Evolutionary conservation across 2,888 invertebrate species (phyloP), one percentile per base, ranked within the genome.

Genomic region (Resseliella maxima): DNA sequence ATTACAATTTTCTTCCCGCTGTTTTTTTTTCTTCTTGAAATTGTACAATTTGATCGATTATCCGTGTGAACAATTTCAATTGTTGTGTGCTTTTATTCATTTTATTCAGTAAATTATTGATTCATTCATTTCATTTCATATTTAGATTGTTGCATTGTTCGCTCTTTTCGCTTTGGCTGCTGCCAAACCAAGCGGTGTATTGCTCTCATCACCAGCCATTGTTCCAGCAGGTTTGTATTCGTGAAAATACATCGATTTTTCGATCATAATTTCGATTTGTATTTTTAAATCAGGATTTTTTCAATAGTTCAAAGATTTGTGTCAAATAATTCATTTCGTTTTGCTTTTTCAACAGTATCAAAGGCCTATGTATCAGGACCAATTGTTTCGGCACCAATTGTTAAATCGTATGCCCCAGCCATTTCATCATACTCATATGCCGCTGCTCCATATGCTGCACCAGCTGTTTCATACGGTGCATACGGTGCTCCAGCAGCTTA

Each of bases 61-160:
- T 64, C 27, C 24, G 64, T 64, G 64, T 18, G 46, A 2, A 50
- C 46, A 50, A 50, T 50, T 50, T 50, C 46, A 15, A 15, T 15
- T 15, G 8, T 8, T 8, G 8, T 8, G 46, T 50, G 8, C 8
- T 50, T 2, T 15, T 50, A 12, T 8, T 41, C 41, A 41, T 41
- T 41, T 5, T 41, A 8, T 12, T 41, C 12, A 41, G 6, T 41
- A 41, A 41, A 5, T 41, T 8, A 5, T 50, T 50, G 2, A 50
- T 50, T 59, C 24, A 24, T 59, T 59, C 59, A 24, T 24, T n/a
- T 24, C 59, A 24, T n/a, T 59, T 24, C 24, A 27, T 2, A 27
- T 64, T 27, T 64, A 64, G 64, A 64, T 64, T 64, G 64, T 72
- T 72, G 46, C 46, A 15, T 72, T 72, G 35, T 72, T n/a, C 31